Percentiles rank a stretch among this genome's conserved stretches.
phyloP scores from a whole-genome alignment of 2,888 invertebrate genomes.

The Xestia ashworthii region DNA sequence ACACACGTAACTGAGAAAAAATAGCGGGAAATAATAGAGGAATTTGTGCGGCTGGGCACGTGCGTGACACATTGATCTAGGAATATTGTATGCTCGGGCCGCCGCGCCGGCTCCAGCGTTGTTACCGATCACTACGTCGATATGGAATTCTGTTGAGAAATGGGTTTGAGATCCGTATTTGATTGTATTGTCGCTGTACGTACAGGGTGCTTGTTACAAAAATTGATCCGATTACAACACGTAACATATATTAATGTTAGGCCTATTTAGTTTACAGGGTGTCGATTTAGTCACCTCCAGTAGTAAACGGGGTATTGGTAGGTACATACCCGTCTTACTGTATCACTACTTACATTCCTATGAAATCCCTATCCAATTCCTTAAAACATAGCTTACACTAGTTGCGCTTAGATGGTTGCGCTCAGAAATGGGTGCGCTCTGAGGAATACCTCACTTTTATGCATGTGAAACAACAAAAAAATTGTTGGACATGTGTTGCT shows the following conservation, averaged over 20 bases:
- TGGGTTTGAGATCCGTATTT: constrained; percentile 54
- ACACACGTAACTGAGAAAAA: constrained; percentile 79
- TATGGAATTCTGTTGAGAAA: constrained; percentile 55
- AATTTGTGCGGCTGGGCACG: constrained; percentile 70
- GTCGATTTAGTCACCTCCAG: not conserved
- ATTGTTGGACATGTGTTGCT: not conserved
- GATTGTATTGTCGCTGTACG: constrained; percentile 47
- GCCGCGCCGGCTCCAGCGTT: constrained; percentile 39
- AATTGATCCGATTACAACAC: constrained; percentile 4
- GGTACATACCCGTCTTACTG: not conserved
- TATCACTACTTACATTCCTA: not conserved
- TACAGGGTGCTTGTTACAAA: constrained; percentile 6
- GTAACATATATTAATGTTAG: not conserved
- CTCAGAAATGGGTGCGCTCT: too few species aligned
- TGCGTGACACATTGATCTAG: constrained; percentile 64
- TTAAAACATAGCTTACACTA: not conserved
- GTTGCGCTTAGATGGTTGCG: too few species aligned
- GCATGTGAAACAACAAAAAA: too few species aligned
- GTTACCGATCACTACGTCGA: constrained; percentile 55
- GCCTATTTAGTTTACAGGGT: not conserved
- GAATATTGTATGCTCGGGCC: constrained; percentile 58
- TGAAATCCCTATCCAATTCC: not conserved
- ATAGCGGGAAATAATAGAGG: constrained; percentile 70
- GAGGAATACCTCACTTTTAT: too few species aligned
- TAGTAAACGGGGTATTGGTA: not conserved